A percentile compares a stretch with the other conserved stretches of the same genome.
Conservation (phyloP, 2,797 vertebrate genomes). For the Darevskia mixta region DNA sequence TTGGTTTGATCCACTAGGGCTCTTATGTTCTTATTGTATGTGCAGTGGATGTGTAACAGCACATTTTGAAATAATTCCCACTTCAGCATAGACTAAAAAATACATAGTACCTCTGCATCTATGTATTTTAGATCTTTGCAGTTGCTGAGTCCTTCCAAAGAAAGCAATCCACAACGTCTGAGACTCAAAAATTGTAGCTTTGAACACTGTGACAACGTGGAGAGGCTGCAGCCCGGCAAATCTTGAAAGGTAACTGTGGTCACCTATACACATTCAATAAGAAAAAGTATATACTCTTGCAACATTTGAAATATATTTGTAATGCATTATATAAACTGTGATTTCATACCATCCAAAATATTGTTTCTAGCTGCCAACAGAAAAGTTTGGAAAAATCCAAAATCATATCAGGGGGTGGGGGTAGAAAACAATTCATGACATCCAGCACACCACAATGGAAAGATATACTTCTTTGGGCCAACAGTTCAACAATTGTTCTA, state of each 20-base stretch:
- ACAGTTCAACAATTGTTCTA: neutral
- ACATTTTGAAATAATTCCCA: neutral
- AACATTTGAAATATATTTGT: neutral
- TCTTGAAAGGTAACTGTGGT: conserved; percentile 86
- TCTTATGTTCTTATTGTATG: neutral
- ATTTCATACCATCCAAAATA: neutral
- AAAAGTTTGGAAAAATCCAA: conserved; percentile 1
- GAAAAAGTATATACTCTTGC: conserved; percentile 26
- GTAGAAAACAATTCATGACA: neutral
- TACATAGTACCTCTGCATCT: conserved; percentile 85
- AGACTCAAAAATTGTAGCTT: conserved; percentile 86
- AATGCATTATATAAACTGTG: neutral
- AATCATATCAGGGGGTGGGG: neutral
- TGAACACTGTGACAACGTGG: conserved; percentile 83
- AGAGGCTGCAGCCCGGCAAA: conserved; percentile 85
- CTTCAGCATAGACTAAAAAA: conserved; percentile 25
- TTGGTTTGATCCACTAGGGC: neutral
- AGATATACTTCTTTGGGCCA: neutral
- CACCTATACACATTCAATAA: conserved; percentile 79
- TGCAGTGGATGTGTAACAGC: neutral
- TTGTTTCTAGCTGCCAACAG: too few species aligned
- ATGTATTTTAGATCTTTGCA: conserved; percentile 85
- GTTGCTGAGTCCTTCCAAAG: conserved; percentile 83
- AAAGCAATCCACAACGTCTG: conserved; percentile 85
- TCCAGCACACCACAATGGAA: neutral